Percentiles rank a stretch among this genome's conserved stretches.
Evolutionary conservation across 1,140 invertebrate genomes (phyloP).

Genomic region (Penaeus indicus): DNA sequence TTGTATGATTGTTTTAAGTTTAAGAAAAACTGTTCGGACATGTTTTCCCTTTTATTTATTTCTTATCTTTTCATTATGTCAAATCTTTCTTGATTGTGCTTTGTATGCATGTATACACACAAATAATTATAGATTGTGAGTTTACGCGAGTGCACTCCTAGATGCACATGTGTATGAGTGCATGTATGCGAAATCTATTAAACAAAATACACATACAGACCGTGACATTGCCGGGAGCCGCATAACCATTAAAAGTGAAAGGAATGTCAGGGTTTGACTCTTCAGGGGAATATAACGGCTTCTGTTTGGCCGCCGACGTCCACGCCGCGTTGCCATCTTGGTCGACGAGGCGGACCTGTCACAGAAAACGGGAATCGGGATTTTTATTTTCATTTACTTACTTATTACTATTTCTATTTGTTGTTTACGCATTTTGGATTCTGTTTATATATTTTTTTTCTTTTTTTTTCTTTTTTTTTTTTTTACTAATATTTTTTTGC

Average conservation of each 20-base stretch:
- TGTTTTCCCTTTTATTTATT: too few species aligned
- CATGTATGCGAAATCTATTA: too few species aligned
- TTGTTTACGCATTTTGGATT: too few species aligned
- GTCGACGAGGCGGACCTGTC: constrained; percentile 58
- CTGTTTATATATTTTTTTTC: too few species aligned
- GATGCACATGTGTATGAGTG: too few species aligned
- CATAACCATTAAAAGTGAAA: constrained; percentile 66
- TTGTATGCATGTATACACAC: neutral
- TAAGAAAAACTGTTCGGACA: too few species aligned
- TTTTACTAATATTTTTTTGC: too few species aligned
- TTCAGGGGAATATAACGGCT: constrained; percentile 57
- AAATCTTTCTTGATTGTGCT: neutral
- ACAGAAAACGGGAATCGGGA: too few species aligned
- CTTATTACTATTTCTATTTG: too few species aligned
- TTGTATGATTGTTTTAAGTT: too few species aligned
- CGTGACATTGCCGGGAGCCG: constrained; percentile 61
- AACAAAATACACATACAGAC: neutral
- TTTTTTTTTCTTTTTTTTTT: too few species aligned
- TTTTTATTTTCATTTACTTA: neutral
- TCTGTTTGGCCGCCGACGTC: constrained; percentile 44
- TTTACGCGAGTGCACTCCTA: neutral
- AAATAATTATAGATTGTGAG: neutral
- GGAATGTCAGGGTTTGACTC: constrained; percentile 45
- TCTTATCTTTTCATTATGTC: too few species aligned
- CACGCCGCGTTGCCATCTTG: constrained; percentile 51